A percentile compares a stretch with the other conserved stretches of the same genome.
These are phyloP conservation scores for Alloscopus bannaensis DNA, from an alignment of 2,888 invertebrate species.

Conservation along the genomic window DNA sequence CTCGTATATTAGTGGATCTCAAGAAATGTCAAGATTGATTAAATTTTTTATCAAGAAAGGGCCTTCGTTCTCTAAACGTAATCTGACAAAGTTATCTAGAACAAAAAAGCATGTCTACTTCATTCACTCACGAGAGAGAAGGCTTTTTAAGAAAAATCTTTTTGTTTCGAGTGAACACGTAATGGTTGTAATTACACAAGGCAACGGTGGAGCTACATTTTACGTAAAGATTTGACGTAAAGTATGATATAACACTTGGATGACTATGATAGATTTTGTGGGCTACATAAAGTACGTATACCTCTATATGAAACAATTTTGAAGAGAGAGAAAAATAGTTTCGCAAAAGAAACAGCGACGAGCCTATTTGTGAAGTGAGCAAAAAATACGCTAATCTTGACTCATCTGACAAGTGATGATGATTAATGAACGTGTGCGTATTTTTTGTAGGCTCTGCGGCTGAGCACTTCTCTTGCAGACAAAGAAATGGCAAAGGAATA, in stretches of 20 bases:
- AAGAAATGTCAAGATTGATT: conserved; percentile 21
- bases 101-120: background rate
- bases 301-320: background rate
- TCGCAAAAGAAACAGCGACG: background rate
- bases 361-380: background rate
- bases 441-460: too few species aligned
- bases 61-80: background rate
- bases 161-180: too few species aligned
- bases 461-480: too few species aligned
- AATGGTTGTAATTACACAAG: background rate
- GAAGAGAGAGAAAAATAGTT: conserved; percentile 13
- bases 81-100: background rate
- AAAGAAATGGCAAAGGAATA: background rate
- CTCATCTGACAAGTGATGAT: conserved; percentile 59
- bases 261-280: background rate
- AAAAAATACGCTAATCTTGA: conserved; percentile 51
- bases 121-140: too few species aligned
- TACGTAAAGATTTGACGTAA: background rate
- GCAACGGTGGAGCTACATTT: background rate
- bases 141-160: too few species aligned
- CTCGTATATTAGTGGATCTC: background rate
- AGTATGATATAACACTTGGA: background rate
- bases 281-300: background rate
- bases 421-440: conserved; percentile 57
- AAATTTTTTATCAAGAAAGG: background rate